Base-by-base conservation (phyloP, 2,888 invertebrate genomes). In the Ceriagrion tenellum region DNA sequence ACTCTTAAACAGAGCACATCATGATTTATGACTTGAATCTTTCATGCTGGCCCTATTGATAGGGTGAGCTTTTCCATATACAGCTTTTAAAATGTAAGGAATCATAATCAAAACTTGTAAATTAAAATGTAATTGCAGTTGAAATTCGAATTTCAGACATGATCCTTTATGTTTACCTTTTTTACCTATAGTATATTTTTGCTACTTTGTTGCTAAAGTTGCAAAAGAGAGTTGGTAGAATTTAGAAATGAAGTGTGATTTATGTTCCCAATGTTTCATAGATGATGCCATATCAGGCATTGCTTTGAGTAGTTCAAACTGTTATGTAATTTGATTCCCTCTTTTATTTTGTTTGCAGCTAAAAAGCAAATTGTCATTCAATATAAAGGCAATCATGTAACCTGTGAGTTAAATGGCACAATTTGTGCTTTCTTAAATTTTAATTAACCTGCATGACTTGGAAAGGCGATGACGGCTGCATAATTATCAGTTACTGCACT, bases 301-400 rank as follows among this genome's bases (percentile, higher is more conserved):
- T 59, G 55, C 56, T 69, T 55, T 95, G 90, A 95, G 91, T 91
- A 91, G 91, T 47, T 95, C 88, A 47, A 88, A 95, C 81, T 74
- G 40, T 95, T 59, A 81, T 40, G 59, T 95, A 88, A 56, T 95
- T 88, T 88, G 81, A 89, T 95, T 88, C 55, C 56, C 95, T 69
- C 35, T 55, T 89, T 95, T 95, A 95, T 95, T 95, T 95, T 95
- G 91, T 95, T 96, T 96, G 95, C 96, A 96, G 96, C 95, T n/a
- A 95, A 95, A 91, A 96, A 95, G 95, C 96, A 96, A 95, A 96
- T 96, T 95, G 95, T 96, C 90, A 95, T 96, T 95, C 96, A 96
- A 95, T 95, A 96, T 95, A 96, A 96, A 95, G 96, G 96, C 95
- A 95, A 95, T 88, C 95, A 95, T 95, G 95, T 96, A 55, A 96